Base-by-base conservation (phyloP, 1,140 invertebrate genomes). In the Pogonomyrmex californicus region DNA sequence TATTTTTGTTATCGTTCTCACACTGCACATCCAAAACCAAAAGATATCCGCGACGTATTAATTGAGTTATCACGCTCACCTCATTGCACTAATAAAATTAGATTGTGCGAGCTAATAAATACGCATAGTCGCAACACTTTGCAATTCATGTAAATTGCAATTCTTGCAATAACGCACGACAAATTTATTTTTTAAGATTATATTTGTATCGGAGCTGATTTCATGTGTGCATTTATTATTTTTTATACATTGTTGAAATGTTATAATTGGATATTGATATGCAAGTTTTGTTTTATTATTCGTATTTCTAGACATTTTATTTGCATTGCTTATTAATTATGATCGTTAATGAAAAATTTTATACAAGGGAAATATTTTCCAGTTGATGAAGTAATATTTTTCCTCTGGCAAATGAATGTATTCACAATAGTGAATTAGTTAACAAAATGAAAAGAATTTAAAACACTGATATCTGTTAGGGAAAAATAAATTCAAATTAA, bases 11-110 rank as follows among this genome's bases (percentile, higher is more conserved):
- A 4, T 3, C 9, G 6, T 47, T 23, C 3, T 81, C 4, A 9
- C 38, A 17, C 49, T 41, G 36, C 9, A 73, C 6, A 12, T 23
- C 1, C 2, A 68, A 68, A 68, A 54, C 0, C 1, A n/a, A 44
- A 44, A 73, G 36, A 73, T 81, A 54, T 68, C 68, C 33, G 0
- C 41, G 30, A 47, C 38, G 17, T 73, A 73, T 58, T 17, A 83
- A 83, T 83, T 83, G 54, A 83, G 12, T 83, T 83, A 83, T 62
- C 79, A 1, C 17, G 30, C 56, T 83, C 41, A 36, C 12, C n/a
- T 7, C 4, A 7, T 14, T 47, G 38, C 36, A 75, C 79, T 83
- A 83, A 83, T 83, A 75, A 75, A 62, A 73, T 83, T 83, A 83
- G 54, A 60, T 83, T 3, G 17, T 38, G 12, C n/a, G 6, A 60